Conservation (phyloP, 2,888 invertebrate species). For the Argyresthia goedartella region DNA sequence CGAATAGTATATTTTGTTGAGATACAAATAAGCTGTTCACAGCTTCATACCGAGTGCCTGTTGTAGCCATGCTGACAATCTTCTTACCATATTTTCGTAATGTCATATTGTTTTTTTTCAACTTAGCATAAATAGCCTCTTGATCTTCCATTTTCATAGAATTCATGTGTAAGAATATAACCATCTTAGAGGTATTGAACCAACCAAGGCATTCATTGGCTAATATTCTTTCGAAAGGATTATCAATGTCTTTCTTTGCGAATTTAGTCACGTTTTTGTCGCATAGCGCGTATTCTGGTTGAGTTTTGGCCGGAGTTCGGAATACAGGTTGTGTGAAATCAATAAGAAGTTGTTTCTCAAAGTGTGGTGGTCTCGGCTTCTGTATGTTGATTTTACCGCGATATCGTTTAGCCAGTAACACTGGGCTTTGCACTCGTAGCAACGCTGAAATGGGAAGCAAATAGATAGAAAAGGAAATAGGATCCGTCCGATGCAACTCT, state of each 20-base stretch:
- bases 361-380: constrained; percentile 79
- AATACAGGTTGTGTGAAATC: constrained; percentile 76
- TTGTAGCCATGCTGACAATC: constrained; percentile 76
- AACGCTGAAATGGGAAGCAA: constrained; percentile 38
- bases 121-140: constrained; percentile 72
- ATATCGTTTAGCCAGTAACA: constrained; percentile 74
- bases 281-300: constrained; percentile 67
- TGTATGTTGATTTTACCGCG: constrained; percentile 85
- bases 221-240: constrained; percentile 80
- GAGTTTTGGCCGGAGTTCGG: constrained; percentile 44
- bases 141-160: constrained; percentile 75
- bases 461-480: neutral
- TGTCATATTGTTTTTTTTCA: constrained; percentile 78
- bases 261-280: constrained; percentile 30
- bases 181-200: constrained; percentile 79
- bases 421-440: constrained; percentile 42
- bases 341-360: constrained; percentile 74
- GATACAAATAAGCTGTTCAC: constrained; percentile 75
- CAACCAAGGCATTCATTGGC: constrained; percentile 79
- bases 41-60: constrained; percentile 76
- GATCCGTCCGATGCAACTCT: no score
- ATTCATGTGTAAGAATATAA: constrained; percentile 80
- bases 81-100: constrained; percentile 75
- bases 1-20: constrained; percentile 77
- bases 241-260: constrained; percentile 50